phyloP scores from a whole-genome alignment of 1,140 invertebrate species.

The Drosophila seguyi region DNA sequence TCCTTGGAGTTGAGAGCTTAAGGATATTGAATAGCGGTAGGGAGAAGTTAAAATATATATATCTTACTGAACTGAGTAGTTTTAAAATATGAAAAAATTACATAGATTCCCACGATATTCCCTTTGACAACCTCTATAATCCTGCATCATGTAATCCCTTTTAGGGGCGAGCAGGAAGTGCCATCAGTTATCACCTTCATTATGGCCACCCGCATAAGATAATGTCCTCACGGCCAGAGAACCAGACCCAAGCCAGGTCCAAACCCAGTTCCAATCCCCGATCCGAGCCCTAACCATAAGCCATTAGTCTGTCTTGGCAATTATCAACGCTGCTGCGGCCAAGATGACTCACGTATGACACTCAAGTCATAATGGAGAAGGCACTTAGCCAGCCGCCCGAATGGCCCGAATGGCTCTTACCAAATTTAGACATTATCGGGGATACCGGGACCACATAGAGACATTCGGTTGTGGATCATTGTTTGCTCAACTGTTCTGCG shows the following conservation, averaged over 20 bases:
- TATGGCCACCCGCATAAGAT: conserved; percentile 68
- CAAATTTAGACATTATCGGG: conserved; percentile 79
- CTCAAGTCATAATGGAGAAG: conserved; percentile 74
- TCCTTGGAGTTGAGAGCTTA: conserved; percentile 6
- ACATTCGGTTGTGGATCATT: conserved; percentile 38
- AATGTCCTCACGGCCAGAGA: conserved; percentile 15
- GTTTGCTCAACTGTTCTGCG: conserved; percentile 67
- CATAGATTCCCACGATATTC: conserved; percentile 47
- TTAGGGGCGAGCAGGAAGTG: conserved; percentile 58
- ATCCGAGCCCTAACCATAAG: conserved; percentile 7
- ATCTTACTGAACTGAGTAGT: not conserved
- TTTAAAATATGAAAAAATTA: not conserved
- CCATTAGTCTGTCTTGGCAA: conserved; percentile 55
- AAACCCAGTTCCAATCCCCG: not conserved
- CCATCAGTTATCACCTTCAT: conserved; percentile 54
- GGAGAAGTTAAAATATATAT: not conserved
- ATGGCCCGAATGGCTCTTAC: conserved; percentile 53
- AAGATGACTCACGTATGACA: conserved; percentile 74
- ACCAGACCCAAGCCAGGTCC: not conserved
- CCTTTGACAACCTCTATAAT: conserved; percentile 10
- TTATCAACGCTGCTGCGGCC: conserved; percentile 51
- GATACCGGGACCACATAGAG: conserved; percentile 32
- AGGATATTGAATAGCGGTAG: not conserved
- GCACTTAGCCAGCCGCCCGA: conserved; percentile 62
- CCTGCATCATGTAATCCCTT: conserved; percentile 41